phyloP scores from a whole-genome alignment of 2,113 vertebrate species.

The Crocuta crocuta region DNA sequence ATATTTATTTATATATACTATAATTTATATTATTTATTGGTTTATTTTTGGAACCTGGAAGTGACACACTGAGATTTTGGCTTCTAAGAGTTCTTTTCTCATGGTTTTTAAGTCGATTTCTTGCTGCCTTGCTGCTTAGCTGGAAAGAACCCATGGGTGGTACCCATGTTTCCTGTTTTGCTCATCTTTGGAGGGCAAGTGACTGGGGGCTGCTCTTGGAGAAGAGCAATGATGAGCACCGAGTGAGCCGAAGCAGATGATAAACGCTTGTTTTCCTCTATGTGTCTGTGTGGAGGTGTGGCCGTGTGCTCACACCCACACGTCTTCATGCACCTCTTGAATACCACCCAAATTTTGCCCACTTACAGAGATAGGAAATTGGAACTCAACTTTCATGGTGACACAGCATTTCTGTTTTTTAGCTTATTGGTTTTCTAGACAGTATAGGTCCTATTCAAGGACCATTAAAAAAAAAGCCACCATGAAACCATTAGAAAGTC shows the following conservation, averaged over 20 bases:
- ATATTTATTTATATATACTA: neutral
- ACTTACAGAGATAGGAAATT: neutral
- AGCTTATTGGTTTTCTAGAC: neutral
- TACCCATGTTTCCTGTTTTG: neutral
- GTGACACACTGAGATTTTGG: neutral
- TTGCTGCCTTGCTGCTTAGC: neutral
- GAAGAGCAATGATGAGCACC: neutral
- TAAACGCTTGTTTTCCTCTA: neutral
- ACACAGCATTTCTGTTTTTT: neutral
- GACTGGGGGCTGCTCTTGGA: neutral
- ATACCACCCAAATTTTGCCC: neutral
- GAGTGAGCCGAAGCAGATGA: no score
- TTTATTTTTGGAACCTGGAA: neutral
- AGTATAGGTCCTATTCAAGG: neutral
- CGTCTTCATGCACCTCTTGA: neutral
- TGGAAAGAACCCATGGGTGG: rapidly evolving
- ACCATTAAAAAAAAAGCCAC: neutral
- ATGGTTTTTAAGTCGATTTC: neutral
- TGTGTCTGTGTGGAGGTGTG: rapidly evolving
- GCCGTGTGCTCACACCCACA: rapidly evolving
- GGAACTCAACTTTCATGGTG: neutral
- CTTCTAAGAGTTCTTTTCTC: neutral
- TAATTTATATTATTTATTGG: neutral
- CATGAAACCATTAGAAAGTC: neutral
- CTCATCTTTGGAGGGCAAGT: neutral